Percentiles rank a stretch among this genome's conserved stretches.
phyloP scores from a whole-genome alignment of 2,113 vertebrate genomes.

The Odontesthes bonariensis region DNA sequence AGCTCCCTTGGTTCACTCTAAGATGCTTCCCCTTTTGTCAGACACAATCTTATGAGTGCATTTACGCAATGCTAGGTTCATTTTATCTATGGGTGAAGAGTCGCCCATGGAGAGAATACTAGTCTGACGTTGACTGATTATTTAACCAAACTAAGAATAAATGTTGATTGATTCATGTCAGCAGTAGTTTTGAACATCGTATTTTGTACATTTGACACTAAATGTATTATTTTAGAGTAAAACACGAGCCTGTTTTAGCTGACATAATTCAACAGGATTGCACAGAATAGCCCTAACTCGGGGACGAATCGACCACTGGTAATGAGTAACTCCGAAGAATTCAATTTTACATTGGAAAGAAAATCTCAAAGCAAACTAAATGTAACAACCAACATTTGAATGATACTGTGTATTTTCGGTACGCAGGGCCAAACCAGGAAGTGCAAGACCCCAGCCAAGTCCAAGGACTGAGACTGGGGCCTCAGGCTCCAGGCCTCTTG shows the following conservation, averaged over 20 bases:
- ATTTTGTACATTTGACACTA: background rate
- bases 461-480: slow-evolving; percentile 28
- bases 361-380: background rate
- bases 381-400: background rate
- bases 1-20: background rate
- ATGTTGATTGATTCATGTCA: background rate
- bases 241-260: background rate
- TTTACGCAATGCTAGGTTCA: background rate
- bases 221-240: background rate
- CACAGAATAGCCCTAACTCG: background rate
- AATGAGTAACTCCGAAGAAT: background rate
- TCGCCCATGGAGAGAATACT: background rate
- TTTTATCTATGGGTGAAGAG: background rate
- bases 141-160: background rate
- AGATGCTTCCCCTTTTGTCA: slow-evolving; percentile 14
- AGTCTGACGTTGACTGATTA: background rate
- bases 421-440: slow-evolving; percentile 43
- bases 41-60: background rate
- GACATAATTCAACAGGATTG: background rate
- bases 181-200: background rate
- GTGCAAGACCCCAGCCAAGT: slow-evolving; percentile 1
- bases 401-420: slow-evolving; percentile 15
- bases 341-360: background rate
- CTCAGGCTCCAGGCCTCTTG: slow-evolving; percentile 48
- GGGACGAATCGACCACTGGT: background rate